A percentile compares a stretch with the other conserved stretches of the same genome.
Conservation (phyloP, 2,113 vertebrate genomes). For the Capreolus pygargus region DNA sequence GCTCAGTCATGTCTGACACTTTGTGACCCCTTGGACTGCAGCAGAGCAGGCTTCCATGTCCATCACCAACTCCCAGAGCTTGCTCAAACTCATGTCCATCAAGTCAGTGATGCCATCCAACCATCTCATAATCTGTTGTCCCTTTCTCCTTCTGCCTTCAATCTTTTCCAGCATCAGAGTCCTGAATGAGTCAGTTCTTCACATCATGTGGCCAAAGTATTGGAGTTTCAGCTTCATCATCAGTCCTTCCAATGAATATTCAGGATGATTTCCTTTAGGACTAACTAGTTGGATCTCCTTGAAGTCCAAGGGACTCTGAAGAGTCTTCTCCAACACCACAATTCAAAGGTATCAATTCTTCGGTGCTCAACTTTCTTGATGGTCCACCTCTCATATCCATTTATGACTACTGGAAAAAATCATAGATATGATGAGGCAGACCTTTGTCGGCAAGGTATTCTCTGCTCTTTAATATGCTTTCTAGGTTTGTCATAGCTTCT, state of each 20-base stretch:
- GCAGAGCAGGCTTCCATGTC: neutral
- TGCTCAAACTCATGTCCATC: neutral
- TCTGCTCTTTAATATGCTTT: neutral
- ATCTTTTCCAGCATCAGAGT: neutral
- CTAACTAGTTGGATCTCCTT: neutral
- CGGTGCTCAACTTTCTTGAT: neutral
- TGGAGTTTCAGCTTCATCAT: neutral
- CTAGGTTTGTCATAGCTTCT: neutral
- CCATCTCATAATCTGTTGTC: neutral
- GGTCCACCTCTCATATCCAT: neutral
- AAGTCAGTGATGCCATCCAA: neutral
- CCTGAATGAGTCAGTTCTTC: neutral
- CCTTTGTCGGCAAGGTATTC: neutral
- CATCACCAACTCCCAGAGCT: neutral
- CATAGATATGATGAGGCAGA: neutral
- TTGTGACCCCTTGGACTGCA: neutral
- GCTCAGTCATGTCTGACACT: neutral
- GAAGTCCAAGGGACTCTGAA: neutral
- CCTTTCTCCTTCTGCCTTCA: neutral
- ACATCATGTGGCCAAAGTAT: neutral
- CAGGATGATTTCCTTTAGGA: neutral
- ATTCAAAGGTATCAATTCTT: neutral
- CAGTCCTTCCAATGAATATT: neutral
- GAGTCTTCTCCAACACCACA: neutral
- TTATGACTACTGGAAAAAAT: neutral